Percentiles rank a stretch among this genome's conserved stretches.
Evolutionary conservation across 30 jellyfish, hydroid and myxozoan species (phyloP).

Genomic region (Aurelia coerulea): DNA sequence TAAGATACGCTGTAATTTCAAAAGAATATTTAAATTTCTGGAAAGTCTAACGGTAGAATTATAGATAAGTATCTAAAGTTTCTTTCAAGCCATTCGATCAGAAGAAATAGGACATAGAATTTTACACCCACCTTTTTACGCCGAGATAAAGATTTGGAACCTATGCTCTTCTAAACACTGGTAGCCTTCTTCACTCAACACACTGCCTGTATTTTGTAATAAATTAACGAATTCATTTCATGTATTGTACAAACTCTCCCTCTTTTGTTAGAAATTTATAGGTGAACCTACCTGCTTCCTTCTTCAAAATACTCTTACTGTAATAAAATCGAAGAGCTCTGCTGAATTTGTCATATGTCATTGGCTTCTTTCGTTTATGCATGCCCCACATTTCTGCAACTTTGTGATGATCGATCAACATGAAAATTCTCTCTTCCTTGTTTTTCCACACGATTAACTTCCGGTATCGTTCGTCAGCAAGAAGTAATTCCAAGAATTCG

Average conservation of each 20-base stretch:
- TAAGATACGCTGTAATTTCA: too few species aligned
- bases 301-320: constrained; percentile 73
- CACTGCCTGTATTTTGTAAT: too few species aligned
- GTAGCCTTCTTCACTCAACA: too few species aligned
- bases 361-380: constrained; percentile 81
- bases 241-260: constrained; percentile 45
- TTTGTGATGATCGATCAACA: constrained; percentile 71
- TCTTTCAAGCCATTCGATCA: too few species aligned
- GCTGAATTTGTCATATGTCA: constrained; percentile 82
- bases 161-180: too few species aligned
- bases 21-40: too few species aligned
- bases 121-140: too few species aligned
- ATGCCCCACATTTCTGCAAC: constrained; percentile 87
- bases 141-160: too few species aligned
- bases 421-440: constrained; percentile 71
- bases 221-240: constrained; percentile 2
- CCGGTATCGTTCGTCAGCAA: constrained; percentile 55
- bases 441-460: constrained; percentile 65
- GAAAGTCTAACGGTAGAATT: too few species aligned
- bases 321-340: constrained; percentile 79
- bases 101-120: too few species aligned
- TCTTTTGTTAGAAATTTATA: constrained; percentile 64
- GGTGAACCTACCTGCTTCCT: constrained; percentile 79
- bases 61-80: too few species aligned
- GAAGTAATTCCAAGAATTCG: constrained; percentile 67